Evolutionary conservation across 2,113 vertebrate genomes (phyloP).

Genomic region (Campylomormyrus numenius): DNA sequence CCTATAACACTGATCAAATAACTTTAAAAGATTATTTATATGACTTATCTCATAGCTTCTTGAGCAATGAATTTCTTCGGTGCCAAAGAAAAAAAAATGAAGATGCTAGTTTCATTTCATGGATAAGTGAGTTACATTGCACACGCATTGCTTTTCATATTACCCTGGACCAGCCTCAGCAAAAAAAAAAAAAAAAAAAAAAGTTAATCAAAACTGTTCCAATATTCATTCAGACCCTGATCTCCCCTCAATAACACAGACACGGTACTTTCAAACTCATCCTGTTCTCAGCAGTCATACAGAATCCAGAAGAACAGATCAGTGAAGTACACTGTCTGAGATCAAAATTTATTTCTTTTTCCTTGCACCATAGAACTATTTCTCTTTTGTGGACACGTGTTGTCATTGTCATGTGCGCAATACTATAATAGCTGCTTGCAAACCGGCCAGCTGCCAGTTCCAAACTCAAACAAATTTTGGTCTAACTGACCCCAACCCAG

Average conservation of each 20-base stretch:
- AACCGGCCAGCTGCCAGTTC: no score
- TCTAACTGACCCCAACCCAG: not conserved
- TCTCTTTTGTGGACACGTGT: not conserved
- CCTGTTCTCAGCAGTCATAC: not conserved
- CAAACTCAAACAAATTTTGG: not conserved
- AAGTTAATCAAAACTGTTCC: not conserved
- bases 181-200: not conserved
- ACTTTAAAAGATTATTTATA: not conserved
- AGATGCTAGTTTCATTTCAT: not conserved
- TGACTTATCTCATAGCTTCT: not conserved
- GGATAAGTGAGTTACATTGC: not conserved
- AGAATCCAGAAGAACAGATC: not conserved
- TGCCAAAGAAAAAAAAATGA: not conserved
- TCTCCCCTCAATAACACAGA: not conserved
- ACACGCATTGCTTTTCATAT: not conserved
- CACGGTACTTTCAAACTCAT: not conserved
- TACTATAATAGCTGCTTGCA: not conserved
- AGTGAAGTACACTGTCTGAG: not conserved
- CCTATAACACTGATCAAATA: not conserved
- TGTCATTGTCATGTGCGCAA: not conserved
- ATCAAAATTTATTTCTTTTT: not conserved
- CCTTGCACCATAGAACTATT: not conserved
- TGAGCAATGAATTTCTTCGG: not conserved
- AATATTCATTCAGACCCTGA: not conserved
- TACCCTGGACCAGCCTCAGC: not conserved